Evolutionary conservation across 2,888 invertebrate genomes (phyloP).

Genomic region (Halictus quadricinctus): DNA sequence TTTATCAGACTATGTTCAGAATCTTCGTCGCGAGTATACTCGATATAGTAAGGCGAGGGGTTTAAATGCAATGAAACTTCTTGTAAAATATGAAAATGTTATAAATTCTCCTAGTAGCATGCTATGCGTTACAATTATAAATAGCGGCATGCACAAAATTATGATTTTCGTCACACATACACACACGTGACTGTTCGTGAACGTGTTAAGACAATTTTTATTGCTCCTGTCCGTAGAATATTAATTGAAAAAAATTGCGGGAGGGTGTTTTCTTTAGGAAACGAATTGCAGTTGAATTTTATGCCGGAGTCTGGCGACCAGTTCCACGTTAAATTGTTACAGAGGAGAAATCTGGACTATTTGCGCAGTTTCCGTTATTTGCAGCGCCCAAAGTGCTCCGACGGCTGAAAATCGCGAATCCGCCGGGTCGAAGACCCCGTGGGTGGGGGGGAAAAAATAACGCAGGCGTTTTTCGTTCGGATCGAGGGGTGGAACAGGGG

Average conservation of each 20-base stretch:
- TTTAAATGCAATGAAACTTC: too few species aligned
- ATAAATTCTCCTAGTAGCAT: too few species aligned
- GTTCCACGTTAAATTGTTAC: not conserved
- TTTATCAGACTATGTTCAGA: too few species aligned
- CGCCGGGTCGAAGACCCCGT: constrained; percentile 10
- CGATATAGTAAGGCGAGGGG: too few species aligned
- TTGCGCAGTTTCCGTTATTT: not conserved
- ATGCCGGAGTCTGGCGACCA: not conserved
- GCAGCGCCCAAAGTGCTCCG: not conserved
- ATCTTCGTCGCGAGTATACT: too few species aligned
- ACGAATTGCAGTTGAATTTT: not conserved
- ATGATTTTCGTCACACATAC: not conserved
- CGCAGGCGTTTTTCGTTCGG: constrained; percentile 56
- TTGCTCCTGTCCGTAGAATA: not conserved
- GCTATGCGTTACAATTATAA: too few species aligned
- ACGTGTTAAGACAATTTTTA: too few species aligned
- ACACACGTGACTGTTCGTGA: too few species aligned
- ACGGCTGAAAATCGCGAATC: constrained; percentile 11
- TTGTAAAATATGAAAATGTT: too few species aligned
- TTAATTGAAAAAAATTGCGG: not conserved
- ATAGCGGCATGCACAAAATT: too few species aligned
- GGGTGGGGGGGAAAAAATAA: constrained; percentile 48
- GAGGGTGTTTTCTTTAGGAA: not conserved
- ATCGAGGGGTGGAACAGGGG: constrained; percentile 63
- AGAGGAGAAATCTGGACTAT: not conserved